Percentiles rank a stretch among this genome's conserved stretches.
Conservation (phyloP, 2,113 vertebrate genomes). For the Sterrhoptilus dennistouni region DNA sequence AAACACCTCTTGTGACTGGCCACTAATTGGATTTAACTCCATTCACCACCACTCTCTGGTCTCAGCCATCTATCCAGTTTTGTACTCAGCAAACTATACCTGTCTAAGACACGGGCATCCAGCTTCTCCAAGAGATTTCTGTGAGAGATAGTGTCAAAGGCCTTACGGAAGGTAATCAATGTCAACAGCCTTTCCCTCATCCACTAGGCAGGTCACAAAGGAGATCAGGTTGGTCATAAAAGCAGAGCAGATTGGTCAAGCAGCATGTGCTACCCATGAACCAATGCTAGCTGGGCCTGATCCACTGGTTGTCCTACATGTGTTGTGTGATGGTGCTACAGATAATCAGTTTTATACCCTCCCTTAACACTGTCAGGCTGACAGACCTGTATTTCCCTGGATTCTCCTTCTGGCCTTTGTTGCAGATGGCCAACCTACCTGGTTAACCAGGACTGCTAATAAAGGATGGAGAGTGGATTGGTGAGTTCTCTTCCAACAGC, state of each 20-base stretch:
- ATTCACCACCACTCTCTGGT: not conserved
- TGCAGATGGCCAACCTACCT: not conserved
- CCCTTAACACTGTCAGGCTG: not conserved
- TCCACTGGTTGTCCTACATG: not conserved
- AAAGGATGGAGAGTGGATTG: not conserved
- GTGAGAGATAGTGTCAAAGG: not conserved
- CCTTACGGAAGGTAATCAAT: not conserved
- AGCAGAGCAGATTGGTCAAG: not conserved
- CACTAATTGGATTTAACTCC: not conserved
- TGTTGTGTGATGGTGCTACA: accelerated
- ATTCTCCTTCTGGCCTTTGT: not conserved
- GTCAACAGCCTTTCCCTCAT: not conserved
- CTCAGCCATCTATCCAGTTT: not conserved
- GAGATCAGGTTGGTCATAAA: not conserved
- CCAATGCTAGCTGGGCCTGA: not conserved
- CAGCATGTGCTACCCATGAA: not conserved
- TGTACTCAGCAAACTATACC: not conserved
- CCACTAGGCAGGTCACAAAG: not conserved
- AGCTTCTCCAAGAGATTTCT: not conserved
- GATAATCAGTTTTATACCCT: not conserved
- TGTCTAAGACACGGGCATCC: not conserved
- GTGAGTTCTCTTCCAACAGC: not conserved
- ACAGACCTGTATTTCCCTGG: not conserved
- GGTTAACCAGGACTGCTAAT: not conserved
- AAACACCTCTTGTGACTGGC: not conserved